phyloP scores from a whole-genome alignment of 2,797 vertebrate species.

The Coregonus suidteri region DNA sequence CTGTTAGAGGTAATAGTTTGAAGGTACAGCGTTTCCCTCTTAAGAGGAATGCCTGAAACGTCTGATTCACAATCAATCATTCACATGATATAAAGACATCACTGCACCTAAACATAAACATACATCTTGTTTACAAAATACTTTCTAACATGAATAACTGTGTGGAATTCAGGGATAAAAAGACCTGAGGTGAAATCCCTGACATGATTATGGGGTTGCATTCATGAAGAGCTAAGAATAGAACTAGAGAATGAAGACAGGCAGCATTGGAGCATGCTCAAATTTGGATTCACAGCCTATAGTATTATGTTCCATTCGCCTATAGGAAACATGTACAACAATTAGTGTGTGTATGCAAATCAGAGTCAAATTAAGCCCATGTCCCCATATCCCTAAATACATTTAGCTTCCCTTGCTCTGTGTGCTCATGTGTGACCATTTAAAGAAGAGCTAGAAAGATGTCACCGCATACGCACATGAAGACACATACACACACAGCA shows the following conservation, averaged over 20 bases:
- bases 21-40: too few relatives aligned
- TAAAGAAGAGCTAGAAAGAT: not conserved
- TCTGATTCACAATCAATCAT: too few relatives aligned
- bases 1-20: too few relatives aligned
- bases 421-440: not conserved
- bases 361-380: slow-evolving; percentile 11
- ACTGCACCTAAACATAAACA: not conserved
- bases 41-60: too few relatives aligned
- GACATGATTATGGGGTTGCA: slow-evolving; percentile 31
- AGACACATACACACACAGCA: slow-evolving; percentile 6
- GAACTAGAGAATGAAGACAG: slow-evolving; percentile 23
- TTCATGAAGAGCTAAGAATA: slow-evolving; percentile 28
- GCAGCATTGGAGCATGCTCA: slow-evolving; percentile 21
- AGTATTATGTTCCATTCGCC: slow-evolving; percentile 17
- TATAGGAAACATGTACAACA: slow-evolving; percentile 12
- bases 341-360: slow-evolving; percentile 14
- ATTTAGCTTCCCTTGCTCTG: not conserved
- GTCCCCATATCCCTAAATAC: slow-evolving; percentile 4
- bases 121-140: not conserved
- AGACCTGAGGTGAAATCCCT: slow-evolving; percentile 11
- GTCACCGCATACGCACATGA: not conserved
- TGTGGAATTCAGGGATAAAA: not conserved
- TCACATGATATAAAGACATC: not conserved
- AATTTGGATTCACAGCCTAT: not conserved
- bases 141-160: not conserved